Evolutionary conservation across 2,888 invertebrate species (phyloP).

Genomic region (Spisula solida): DNA sequence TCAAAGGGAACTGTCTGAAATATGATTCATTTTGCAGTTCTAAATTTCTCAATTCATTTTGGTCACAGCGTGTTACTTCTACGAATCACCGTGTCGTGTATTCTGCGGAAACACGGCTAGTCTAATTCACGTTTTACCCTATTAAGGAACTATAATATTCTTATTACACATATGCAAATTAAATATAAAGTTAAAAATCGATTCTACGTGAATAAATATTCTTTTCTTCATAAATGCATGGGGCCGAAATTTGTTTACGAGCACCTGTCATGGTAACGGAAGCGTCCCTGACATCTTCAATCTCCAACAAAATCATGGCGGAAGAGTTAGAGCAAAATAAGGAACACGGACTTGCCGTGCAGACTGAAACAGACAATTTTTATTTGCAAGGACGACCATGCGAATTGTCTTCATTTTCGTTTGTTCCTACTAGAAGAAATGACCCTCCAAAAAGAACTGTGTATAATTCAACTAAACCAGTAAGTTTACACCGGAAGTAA

Average conservation of each 20-base stretch:
- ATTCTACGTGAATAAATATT: background rate
- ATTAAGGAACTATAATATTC: background rate
- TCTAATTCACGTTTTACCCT: background rate
- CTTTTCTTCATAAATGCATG: background rate
- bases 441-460: conserved; percentile 83
- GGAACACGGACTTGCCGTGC: conserved; percentile 75
- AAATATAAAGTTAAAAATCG: background rate
- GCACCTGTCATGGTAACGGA: conserved; percentile 77
- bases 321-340: conserved; percentile 70
- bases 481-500: conserved; percentile 41
- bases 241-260: conserved; percentile 29
- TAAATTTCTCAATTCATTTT: too few species aligned
- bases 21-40: too few species aligned
- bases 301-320: conserved; percentile 59
- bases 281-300: conserved; percentile 61
- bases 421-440: conserved; percentile 83
- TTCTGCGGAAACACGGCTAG: background rate
- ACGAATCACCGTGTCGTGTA: too few species aligned
- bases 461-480: conserved; percentile 82
- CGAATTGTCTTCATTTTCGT: conserved; percentile 86
- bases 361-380: conserved; percentile 84
- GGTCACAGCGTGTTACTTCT: too few species aligned
- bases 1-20: too few species aligned
- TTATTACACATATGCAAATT: background rate
- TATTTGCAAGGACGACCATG: conserved; percentile 85